A percentile compares a stretch with the other conserved stretches of the same genome.
Evolutionary conservation across 35 echinoderm and acorn worm species (phyloP).

Genomic region (Strongylocentrotus purpuratus): DNA sequence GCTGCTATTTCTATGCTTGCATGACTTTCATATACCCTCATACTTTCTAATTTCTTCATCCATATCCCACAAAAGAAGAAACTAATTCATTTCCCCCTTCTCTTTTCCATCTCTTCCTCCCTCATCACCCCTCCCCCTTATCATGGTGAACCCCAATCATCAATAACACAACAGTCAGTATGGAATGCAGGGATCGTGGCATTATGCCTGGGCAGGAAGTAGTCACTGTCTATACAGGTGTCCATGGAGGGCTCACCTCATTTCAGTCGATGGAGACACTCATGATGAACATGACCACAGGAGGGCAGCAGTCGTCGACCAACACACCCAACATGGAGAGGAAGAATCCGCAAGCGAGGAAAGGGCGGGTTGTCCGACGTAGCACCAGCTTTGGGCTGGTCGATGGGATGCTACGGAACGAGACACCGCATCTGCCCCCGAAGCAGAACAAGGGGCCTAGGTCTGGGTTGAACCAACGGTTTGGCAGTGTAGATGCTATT

Average conservation of each 20-base stretch:
- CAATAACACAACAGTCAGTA: slow-evolving; percentile 66
- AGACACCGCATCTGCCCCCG: background rate
- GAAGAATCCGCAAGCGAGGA: background rate
- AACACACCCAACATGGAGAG: slow-evolving; percentile 1
- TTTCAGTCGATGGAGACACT: slow-evolving; percentile 79
- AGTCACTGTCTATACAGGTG: background rate
- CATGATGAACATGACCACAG: slow-evolving; percentile 78
- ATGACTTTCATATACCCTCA: background rate
- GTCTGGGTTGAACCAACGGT: background rate
- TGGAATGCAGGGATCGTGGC: slow-evolving; percentile 72
- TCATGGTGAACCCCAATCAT: slow-evolving; percentile 35
- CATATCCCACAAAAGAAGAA: background rate
- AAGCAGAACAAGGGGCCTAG: background rate
- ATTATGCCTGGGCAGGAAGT: slow-evolving; percentile 55
- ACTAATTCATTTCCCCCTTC: slow-evolving; percentile 42
- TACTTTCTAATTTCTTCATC: background rate
- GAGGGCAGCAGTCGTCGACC: slow-evolving; percentile 24
- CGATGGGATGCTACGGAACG: background rate
- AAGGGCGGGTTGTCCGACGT: background rate
- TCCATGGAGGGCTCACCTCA: slow-evolving; percentile 47
- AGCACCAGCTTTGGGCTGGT: slow-evolving; percentile 17
- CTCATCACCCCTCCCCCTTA: background rate
- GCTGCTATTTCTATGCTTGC: background rate
- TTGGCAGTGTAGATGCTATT: background rate
- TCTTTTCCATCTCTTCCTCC: slow-evolving; percentile 20